Percentiles rank a stretch among this genome's conserved stretches.
Evolutionary conservation across 2,888 invertebrate genomes (phyloP).

Genomic region (Scaptomyza parva): DNA sequence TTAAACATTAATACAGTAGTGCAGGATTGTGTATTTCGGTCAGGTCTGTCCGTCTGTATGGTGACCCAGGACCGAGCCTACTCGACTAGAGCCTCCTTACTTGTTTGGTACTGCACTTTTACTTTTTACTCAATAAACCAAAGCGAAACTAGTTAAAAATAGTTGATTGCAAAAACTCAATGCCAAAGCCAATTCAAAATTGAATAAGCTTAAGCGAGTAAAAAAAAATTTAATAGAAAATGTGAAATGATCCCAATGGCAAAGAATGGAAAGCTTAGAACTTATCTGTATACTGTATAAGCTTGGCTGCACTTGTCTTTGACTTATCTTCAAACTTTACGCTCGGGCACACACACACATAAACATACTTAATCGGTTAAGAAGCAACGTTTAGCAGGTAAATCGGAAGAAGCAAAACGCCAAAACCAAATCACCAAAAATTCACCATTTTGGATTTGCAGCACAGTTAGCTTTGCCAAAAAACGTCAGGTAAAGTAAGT

Average conservation of each 20-base stretch:
- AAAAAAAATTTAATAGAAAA: neutral
- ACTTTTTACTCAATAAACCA: conserved; percentile 2
- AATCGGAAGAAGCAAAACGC: conserved; percentile 19
- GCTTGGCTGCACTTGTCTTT: conserved; percentile 52
- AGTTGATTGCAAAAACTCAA: conserved; percentile 5
- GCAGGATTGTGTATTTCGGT: no score
- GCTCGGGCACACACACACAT: conserved; percentile 44
- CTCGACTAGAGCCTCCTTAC: no score
- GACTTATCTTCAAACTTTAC: conserved; percentile 67
- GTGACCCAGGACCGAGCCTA: no score
- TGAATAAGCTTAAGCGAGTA: conserved; percentile 27
- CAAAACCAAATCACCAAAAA: conserved; percentile 36
- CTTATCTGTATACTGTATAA: conserved; percentile 38
- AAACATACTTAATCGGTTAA: conserved; percentile 48
- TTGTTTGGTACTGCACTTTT: neutral
- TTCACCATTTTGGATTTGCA: conserved; percentile 44
- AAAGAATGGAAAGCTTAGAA: conserved; percentile 14
- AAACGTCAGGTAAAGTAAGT: conserved; percentile 23
- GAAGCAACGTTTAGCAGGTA: conserved; percentile 47
- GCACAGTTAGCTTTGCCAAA: conserved; percentile 10
- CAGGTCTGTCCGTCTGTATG: no score
- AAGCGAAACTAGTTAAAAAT: conserved; percentile 4
- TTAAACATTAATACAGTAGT: no score
- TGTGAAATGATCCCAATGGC: neutral
- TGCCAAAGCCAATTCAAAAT: conserved; percentile 34